These are phyloP conservation scores for Caerostris extrusa DNA, from an alignment of 1,140 invertebrate genomes.

Conservation along the genomic window DNA sequence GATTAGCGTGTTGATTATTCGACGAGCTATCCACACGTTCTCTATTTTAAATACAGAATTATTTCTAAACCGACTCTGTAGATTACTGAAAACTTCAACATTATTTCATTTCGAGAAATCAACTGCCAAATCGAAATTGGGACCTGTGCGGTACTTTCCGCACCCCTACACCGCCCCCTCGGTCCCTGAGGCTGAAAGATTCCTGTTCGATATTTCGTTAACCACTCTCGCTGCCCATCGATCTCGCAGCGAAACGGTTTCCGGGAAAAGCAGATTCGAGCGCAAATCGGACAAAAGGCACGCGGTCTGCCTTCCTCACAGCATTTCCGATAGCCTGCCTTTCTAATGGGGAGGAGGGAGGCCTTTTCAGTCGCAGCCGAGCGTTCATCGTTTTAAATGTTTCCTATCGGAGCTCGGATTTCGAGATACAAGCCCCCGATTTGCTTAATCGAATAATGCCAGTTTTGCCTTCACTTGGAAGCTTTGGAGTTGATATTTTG, in stretches of 20 bases:
- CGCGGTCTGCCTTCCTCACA: constrained; percentile 49
- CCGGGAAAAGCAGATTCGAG: constrained; percentile 72
- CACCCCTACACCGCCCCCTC: neutral
- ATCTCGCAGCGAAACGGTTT: constrained; percentile 71
- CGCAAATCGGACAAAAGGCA: constrained; percentile 74
- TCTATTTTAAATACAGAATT: too few species aligned
- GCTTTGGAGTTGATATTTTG: neutral
- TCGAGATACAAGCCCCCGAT: constrained; percentile 9
- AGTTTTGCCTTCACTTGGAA: neutral
- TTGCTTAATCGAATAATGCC: constrained; percentile 53
- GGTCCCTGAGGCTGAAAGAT: constrained; percentile 40
- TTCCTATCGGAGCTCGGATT: constrained; percentile 23
- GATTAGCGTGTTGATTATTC: neutral
- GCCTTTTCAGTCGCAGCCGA: constrained; percentile 48
- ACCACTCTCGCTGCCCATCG: constrained; percentile 72
- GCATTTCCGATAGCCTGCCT: constrained; percentile 70
- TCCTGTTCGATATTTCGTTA: constrained; percentile 76
- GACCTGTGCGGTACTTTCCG: neutral
- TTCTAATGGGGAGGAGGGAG: constrained; percentile 37
- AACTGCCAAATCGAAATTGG: too few species aligned
- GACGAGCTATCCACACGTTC: too few species aligned
- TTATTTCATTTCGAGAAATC: neutral
- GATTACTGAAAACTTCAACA: neutral
- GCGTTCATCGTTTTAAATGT: constrained; percentile 64
- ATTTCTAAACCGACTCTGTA: too few species aligned